A percentile compares a stretch with the other conserved stretches of the same genome.
Conservation (phyloP, 2,797 vertebrate genomes). For the Phylloscopus collybita region DNA sequence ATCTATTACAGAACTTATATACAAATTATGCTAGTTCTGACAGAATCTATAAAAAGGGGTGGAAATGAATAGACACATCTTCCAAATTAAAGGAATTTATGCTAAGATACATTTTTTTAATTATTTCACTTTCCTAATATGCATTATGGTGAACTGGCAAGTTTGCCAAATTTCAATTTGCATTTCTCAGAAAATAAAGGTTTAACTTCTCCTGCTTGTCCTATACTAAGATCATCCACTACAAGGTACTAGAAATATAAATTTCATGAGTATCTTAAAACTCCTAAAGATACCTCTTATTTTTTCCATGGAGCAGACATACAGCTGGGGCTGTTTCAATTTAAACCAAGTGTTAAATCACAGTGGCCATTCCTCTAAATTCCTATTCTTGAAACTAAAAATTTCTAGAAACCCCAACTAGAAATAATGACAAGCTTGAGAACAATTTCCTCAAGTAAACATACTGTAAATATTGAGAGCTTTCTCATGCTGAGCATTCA, state of each 20-base stretch:
- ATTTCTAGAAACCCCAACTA: not conserved
- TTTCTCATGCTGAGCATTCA: not conserved
- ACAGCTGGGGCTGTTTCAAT: not conserved
- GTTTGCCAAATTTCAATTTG: not conserved
- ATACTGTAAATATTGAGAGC: not conserved
- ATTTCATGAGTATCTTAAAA: not conserved
- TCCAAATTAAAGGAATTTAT: not conserved
- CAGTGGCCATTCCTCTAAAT: not conserved
- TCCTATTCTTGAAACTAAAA: not conserved
- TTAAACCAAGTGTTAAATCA: not conserved
- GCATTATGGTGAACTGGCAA: not conserved
- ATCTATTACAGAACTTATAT: not conserved
- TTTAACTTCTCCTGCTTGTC: not conserved
- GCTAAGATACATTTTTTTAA: not conserved
- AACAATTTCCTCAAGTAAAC: conserved; percentile 3
- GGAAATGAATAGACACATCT: not conserved
- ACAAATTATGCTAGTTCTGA: not conserved
- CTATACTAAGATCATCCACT: not conserved
- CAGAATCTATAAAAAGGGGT: not conserved
- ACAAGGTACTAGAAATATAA: not conserved
- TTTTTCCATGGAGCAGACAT: not conserved
- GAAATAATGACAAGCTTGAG: conserved; percentile 28
- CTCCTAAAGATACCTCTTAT: not conserved
- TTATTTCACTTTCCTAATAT: not conserved
- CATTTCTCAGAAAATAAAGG: not conserved